These are phyloP conservation scores for Neelides sp. DNA, from an alignment of 1,140 invertebrate species.

Conservation along the genomic window DNA sequence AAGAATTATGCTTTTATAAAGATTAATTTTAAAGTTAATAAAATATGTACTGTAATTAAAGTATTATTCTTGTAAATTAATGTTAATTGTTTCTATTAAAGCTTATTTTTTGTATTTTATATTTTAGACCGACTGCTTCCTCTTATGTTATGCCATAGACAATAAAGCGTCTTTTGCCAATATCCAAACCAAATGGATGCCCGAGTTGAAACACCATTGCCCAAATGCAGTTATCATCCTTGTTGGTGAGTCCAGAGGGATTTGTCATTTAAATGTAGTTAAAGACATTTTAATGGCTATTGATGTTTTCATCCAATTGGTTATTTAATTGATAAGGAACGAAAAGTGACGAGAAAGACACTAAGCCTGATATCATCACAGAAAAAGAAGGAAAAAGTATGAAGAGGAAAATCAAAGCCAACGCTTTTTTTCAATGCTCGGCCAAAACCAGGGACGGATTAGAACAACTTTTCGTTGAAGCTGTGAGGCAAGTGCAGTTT, in stretches of 20 bases:
- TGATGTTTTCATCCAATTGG: too few relatives aligned
- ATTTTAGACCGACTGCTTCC: slow-evolving; percentile 68
- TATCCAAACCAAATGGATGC: slow-evolving; percentile 79
- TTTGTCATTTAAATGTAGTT: background rate
- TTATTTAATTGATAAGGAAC: slow-evolving; percentile 18
- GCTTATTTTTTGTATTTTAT: slow-evolving; percentile 3
- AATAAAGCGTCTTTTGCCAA: slow-evolving; percentile 79
- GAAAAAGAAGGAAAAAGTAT: slow-evolving; percentile 58
- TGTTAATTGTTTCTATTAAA: background rate
- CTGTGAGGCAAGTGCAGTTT: slow-evolving; percentile 48
- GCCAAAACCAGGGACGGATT: slow-evolving; percentile 62
- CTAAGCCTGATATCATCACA: background rate
- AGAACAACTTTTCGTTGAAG: slow-evolving; percentile 60
- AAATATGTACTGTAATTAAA: too few relatives aligned
- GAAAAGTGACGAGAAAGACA: slow-evolving; percentile 9
- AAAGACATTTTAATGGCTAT: too few relatives aligned
- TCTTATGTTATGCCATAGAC: slow-evolving; percentile 79
- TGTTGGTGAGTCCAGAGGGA: slow-evolving; percentile 57
- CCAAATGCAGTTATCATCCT: slow-evolving; percentile 77
- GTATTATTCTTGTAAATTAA: background rate
- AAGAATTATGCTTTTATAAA: background rate
- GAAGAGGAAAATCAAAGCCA: slow-evolving; percentile 62
- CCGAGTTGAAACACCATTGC: slow-evolving; percentile 77
- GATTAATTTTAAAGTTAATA: too few relatives aligned
- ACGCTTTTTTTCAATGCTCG: slow-evolving; percentile 70